These are phyloP conservation scores for Drosophila vallismaia DNA, from an alignment of 2,888 invertebrate genomes.

Conservation along the genomic window DNA sequence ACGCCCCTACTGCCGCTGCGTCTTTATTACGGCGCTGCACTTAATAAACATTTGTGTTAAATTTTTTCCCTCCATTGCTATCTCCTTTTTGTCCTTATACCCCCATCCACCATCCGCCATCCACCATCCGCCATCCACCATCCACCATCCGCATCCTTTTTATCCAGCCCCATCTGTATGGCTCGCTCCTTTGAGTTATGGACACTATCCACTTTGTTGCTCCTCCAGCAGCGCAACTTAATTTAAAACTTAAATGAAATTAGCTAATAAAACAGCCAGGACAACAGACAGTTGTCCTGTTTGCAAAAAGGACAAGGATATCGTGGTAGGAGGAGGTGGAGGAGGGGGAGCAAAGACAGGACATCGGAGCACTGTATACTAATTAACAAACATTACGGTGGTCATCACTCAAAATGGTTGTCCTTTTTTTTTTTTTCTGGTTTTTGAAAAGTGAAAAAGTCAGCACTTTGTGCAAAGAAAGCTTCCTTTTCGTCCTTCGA, in stretches of 20 bases:
- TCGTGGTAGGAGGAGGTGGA: not conserved
- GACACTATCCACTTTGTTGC: conserved; percentile 48
- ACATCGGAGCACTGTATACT: conserved; percentile 35
- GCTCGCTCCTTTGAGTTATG: conserved; percentile 48
- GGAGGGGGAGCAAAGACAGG: not conserved
- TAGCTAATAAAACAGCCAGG: conserved; percentile 55
- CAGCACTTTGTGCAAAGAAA: not conserved
- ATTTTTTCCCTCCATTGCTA: conserved; percentile 48
- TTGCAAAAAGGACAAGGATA: not conserved
- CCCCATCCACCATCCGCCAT: not conserved
- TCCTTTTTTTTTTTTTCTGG: not conserved
- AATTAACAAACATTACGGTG: conserved; percentile 58
- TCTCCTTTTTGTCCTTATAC: conserved; percentile 1
- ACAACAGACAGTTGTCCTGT: conserved; percentile 8
- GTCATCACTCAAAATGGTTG: conserved; percentile 45
- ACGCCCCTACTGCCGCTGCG: conserved; percentile 35
- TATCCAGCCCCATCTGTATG: conserved; percentile 8
- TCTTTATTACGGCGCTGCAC: conserved; percentile 74
- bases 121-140: not conserved
- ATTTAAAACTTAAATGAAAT: conserved; percentile 67
- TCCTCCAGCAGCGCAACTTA: conserved; percentile 43
- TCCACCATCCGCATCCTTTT: conserved; percentile 12
- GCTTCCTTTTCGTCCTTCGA: not conserved
- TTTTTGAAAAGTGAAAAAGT: not conserved
- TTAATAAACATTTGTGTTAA: conserved; percentile 75